Percentiles rank a stretch among this genome's conserved stretches.
Conservation (phyloP, 1,140 invertebrate genomes). For the Panonychus citri region DNA sequence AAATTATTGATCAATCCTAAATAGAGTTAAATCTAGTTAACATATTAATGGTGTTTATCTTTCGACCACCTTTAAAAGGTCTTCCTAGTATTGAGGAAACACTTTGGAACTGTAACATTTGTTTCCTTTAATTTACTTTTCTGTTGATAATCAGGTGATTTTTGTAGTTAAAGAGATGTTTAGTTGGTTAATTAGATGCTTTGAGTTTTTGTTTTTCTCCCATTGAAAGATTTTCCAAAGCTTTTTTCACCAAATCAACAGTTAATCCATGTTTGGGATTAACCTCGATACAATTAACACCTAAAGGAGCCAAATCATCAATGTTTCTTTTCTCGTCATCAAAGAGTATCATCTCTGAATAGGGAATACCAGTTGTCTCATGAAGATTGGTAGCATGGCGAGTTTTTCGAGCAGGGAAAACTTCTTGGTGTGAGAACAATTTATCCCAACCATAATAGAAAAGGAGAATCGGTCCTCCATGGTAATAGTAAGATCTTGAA, state of each 20-base stretch:
- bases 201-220: too few relatives aligned
- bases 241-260: background rate
- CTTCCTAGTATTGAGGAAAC: too few relatives aligned
- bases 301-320: conserved; percentile 28
- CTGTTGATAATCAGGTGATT: too few relatives aligned
- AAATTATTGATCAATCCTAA: too few relatives aligned
- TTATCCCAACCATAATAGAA: conserved; percentile 41
- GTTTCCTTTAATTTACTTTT: too few relatives aligned
- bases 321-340: conserved; percentile 41
- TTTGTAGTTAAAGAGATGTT: too few relatives aligned
- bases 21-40: too few relatives aligned
- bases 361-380: conserved; percentile 26
- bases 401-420: conserved; percentile 45
- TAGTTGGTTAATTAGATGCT: too few relatives aligned
- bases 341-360: conserved; percentile 42
- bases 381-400: conserved; percentile 33
- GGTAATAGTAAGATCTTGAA: conserved; percentile 33
- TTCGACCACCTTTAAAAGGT: too few relatives aligned
- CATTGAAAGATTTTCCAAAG: background rate
- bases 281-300: conserved; percentile 16
- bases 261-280: conserved; percentile 5
- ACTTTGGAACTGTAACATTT: too few relatives aligned
- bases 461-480: conserved; percentile 39
- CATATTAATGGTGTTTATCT: too few relatives aligned
- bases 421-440: conserved; percentile 43